These are phyloP conservation scores for Diarsia rubi DNA, from an alignment of 2,888 invertebrate genomes.

Conservation along the genomic window DNA sequence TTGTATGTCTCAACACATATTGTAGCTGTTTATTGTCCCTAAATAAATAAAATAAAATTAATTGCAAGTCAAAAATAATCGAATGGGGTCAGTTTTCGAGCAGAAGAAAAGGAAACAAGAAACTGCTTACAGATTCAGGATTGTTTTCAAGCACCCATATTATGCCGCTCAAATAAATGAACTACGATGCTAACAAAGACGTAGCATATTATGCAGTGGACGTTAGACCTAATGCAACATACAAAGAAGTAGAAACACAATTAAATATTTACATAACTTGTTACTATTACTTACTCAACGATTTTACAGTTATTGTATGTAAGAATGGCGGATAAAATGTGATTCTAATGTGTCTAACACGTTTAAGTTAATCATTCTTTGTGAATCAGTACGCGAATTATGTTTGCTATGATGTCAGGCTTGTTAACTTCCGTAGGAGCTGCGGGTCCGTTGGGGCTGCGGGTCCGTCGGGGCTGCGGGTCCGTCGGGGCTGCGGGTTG, in stretches of 20 bases:
- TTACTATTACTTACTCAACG: background rate
- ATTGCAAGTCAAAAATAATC: too few relatives aligned
- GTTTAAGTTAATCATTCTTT: background rate
- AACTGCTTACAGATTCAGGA: too few relatives aligned
- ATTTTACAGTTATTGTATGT: background rate
- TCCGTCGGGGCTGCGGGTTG: too few relatives aligned
- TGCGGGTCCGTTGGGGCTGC: too few relatives aligned
- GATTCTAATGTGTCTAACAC: slow-evolving; percentile 3
- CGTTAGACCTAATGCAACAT: background rate
- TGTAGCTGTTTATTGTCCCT: too few relatives aligned
- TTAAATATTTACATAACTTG: background rate
- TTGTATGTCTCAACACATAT: too few relatives aligned
- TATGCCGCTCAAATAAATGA: too few relatives aligned
- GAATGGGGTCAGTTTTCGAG: too few relatives aligned
- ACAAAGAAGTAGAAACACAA: background rate
- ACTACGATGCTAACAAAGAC: background rate
- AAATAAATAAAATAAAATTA: too few relatives aligned
- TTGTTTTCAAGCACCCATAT: too few relatives aligned
- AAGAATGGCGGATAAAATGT: background rate
- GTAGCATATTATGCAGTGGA: background rate
- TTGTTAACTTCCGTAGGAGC: background rate
- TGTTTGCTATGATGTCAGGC: background rate
- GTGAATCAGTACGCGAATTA: background rate
- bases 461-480: too few relatives aligned
- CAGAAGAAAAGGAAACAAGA: too few relatives aligned